Percentiles rank a stretch among this genome's conserved stretches.
These are phyloP conservation scores for Pelvicachromis taeniatus DNA, from an alignment of 2,113 vertebrate species.

Conservation along the genomic window DNA sequence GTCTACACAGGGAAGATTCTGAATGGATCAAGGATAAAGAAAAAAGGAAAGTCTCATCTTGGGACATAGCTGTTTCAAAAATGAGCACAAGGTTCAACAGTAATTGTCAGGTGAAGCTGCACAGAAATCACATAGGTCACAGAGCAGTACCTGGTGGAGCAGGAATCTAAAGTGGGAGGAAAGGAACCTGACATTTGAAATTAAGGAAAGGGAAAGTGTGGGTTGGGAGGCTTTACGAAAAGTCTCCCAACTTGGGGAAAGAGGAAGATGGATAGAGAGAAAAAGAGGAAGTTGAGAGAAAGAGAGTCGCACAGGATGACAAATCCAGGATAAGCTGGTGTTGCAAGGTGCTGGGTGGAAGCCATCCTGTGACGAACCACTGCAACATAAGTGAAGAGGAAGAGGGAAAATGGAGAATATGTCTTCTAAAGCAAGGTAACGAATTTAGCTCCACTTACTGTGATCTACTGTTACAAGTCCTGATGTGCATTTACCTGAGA, in stretches of 20 bases:
- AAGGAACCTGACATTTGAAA: not conserved
- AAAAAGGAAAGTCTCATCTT: not conserved
- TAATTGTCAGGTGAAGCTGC: not conserved
- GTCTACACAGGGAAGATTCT: not conserved
- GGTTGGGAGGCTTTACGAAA: not conserved
- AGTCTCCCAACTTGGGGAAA: no score
- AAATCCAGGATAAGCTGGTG: constrained; percentile 50
- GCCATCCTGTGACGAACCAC: not conserved
- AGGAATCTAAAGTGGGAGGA: not conserved
- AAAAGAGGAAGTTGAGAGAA: not conserved
- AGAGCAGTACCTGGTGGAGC: not conserved
- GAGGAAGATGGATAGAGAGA: not conserved
- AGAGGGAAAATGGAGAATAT: not conserved
- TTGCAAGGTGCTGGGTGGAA: constrained; percentile 1
- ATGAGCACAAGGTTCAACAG: not conserved
- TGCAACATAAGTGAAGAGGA: not conserved
- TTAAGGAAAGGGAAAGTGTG: not conserved
- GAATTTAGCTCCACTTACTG: not conserved
- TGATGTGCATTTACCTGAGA: not conserved
- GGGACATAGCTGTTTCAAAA: not conserved
- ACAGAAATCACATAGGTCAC: constrained; percentile 1
- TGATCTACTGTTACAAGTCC: not conserved
- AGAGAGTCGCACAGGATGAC: constrained; percentile 15
- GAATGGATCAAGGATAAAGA: not conserved
- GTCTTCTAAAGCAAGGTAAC: not conserved